phyloP scores from a whole-genome alignment of 37 sponge, comb jelly and placozoan species.

The Aphrocallistes beatrix region DNA sequence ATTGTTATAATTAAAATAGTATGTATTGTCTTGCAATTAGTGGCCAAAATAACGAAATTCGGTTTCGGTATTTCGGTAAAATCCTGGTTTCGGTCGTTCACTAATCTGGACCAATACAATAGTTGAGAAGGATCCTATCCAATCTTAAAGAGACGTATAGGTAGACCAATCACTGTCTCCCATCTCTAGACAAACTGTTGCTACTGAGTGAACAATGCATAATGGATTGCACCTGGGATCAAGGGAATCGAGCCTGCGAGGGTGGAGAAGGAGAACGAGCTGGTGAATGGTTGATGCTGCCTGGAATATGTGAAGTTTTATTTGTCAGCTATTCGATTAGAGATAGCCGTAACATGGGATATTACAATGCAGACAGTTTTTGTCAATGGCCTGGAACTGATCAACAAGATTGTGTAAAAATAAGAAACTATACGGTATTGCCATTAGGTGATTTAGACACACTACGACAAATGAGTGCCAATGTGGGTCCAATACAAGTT shows the following conservation, averaged over 20 bases:
- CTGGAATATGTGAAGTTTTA: background rate
- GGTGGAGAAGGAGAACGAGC: constrained; percentile 67
- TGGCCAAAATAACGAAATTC: too few species aligned
- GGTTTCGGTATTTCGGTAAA: too few species aligned
- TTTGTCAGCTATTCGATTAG: background rate
- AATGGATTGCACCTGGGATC: constrained; percentile 93
- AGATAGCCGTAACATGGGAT: background rate
- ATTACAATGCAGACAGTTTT: background rate
- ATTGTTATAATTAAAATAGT: too few species aligned
- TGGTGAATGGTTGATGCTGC: background rate
- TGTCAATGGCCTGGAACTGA: background rate
- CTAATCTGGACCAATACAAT: too few species aligned
- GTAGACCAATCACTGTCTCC: too few species aligned
- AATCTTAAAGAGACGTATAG: too few species aligned
- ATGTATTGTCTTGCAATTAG: too few species aligned
- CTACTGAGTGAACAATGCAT: constrained; percentile 61
- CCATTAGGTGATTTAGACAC: constrained; percentile 28
- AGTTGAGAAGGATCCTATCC: too few species aligned
- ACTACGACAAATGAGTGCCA: constrained; percentile 38
- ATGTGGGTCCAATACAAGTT: constrained; percentile 75
- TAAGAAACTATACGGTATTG: background rate
- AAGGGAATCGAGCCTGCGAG: constrained; percentile 96
- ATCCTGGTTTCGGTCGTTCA: too few species aligned
- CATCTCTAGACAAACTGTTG: constrained; percentile 20
- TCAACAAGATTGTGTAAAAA: background rate